Evolutionary conservation across 2,888 invertebrate species (phyloP), one percentile per base, ranked within the genome.

Genomic region (Cheilosia variabilis): DNA sequence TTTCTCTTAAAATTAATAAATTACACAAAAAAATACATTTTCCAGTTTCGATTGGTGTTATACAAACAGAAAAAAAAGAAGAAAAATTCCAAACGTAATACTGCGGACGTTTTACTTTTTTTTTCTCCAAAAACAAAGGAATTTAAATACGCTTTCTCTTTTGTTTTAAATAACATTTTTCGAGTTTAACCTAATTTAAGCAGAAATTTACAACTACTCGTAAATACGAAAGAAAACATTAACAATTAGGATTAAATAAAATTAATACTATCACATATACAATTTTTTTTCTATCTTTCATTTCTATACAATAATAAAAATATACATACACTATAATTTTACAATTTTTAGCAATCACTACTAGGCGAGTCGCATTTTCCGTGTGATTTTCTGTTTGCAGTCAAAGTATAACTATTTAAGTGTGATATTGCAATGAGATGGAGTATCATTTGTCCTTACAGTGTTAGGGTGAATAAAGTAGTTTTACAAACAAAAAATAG

Each of bases 181-280:
- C 31, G 50, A 24, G 41, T 62, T 37, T 37, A 50, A 68, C 63
- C 66, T 81, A 81, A 22, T 53, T 62, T 68, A 52, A 24, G 57
- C 19, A 58, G 5, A 52, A 22, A 55, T 83, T 63, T 82, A 78
- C 57, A 69, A 78, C 37, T 63, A 31, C 31, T 9, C 31, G 31
- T 31, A 68, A 65, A 71, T 27, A 72, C 34, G 27, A 72, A 60
- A 52, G 41, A 52, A 50, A 27, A 71, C 60, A 63, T 66, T 65
- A 81, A 65, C 60, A 69, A 76, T 77, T 82, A 87, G 72, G 73
- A 82, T 87, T 87, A 87, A 87, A 87, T 87, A 87, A 82, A 87
- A 82, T 87, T 81, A 82, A 82, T 87, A 82, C 87, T 87, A 87
- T 87, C 87, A 87, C 87, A 87, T 87, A 65, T 87, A 82, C 71